Base-by-base conservation (phyloP, 2,113 vertebrate genomes). In the Copsychus sechellarum region DNA sequence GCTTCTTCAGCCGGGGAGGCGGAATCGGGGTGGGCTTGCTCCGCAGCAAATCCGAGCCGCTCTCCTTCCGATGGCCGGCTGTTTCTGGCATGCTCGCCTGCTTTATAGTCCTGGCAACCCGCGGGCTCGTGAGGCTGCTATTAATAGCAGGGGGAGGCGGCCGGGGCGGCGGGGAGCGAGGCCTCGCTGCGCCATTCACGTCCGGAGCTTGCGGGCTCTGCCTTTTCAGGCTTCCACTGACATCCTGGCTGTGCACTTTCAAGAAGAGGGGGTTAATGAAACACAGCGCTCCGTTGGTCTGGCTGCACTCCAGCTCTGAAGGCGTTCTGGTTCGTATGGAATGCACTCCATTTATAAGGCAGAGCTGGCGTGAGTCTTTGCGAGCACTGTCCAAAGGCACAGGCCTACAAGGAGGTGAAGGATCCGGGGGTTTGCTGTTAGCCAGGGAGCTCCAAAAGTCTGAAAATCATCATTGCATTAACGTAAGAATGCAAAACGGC, bases 201-300 rank as follows among this genome's bases (percentile, higher is more conserved):
- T 96, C 96, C 94, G 82, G 91, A 85, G 94, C 79, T 97, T 97
- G 95, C 2, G 87, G 65, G 90, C 95, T 93, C 71, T 95, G 94
- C 82, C 97, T 89, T 77, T 96, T 96, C 67, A 95, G 92, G 77
- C 96, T 98, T 78, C 96, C 97, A 70, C 96, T 70, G 86, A 97
- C 96, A 94, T 98, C 98, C 90, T 98, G 97, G 96, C 97, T 98
- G 81, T 98, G 98, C 51, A 99, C 98, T 98, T 99, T 99, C 81
- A 99, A 98, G 95, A 99, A 99, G 58, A 99, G 98, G 8, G 99
- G 99, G 96, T 98, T 99, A 92, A 99, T 98, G n/a, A 99, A 99
- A 96, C 99, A 99, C 95, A 99, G 96, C 3, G 99, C 98, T 86
- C 98, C 98, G 29, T 98, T 98, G 97, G 98, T 98, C 95, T 98